Percentiles rank a stretch among this genome's conserved stretches.
Conservation (phyloP, 1,140 invertebrate genomes). For the Papilio glaucus region DNA sequence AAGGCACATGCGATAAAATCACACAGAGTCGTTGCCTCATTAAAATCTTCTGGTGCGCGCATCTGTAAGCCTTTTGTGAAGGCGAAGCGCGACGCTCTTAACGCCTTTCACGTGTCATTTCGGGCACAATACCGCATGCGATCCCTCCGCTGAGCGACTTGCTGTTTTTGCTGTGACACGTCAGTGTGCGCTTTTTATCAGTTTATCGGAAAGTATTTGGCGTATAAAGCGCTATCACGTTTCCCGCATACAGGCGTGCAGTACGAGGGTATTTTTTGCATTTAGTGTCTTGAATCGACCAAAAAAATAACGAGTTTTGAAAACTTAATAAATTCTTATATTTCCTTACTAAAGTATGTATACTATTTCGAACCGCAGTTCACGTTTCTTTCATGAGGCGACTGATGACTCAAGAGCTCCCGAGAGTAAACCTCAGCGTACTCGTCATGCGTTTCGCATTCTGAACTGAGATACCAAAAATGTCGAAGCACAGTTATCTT, state of each 20-base stretch:
- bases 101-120: constrained; percentile 82
- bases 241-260: constrained; percentile 42
- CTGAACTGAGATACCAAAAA: too few species aligned
- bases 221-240: not conserved
- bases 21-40: constrained; percentile 81
- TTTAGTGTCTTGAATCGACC: too few species aligned
- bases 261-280: too few species aligned
- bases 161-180: constrained; percentile 71
- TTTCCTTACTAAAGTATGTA: too few species aligned
- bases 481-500: too few species aligned
- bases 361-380: too few species aligned
- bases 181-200: constrained; percentile 68
- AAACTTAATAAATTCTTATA: too few species aligned
- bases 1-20: constrained; percentile 79
- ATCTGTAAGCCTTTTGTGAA: constrained; percentile 82
- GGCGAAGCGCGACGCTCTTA: constrained; percentile 72
- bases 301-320: too few species aligned
- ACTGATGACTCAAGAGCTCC: too few species aligned
- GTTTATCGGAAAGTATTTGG: constrained; percentile 62
- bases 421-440: too few species aligned
- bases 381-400: too few species aligned
- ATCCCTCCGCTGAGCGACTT: constrained; percentile 50
- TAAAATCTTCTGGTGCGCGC: constrained; percentile 82
- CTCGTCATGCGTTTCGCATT: too few species aligned
- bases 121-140: constrained; percentile 73